A percentile compares a stretch with the other conserved stretches of the same genome.
These are phyloP conservation scores for Thalassophryne amazonica DNA, from an alignment of 2,797 vertebrate genomes.

Conservation along the genomic window DNA sequence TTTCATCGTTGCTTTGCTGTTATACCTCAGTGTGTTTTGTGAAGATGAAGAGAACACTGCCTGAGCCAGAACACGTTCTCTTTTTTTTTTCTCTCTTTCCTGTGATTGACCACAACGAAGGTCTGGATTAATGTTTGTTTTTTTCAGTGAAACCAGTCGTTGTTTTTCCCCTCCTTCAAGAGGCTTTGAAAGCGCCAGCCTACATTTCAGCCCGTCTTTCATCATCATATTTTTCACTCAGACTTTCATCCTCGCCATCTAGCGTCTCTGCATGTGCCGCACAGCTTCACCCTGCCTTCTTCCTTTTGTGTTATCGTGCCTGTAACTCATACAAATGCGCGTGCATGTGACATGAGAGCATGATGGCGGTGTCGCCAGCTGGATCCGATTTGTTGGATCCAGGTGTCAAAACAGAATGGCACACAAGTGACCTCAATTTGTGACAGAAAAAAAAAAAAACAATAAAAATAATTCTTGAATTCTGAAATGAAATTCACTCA, in stretches of 20 bases:
- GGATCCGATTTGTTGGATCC: conserved; percentile 2
- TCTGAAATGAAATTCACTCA: too few relatives aligned
- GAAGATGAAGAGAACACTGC: conserved; percentile 3
- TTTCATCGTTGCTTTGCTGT: neutral
- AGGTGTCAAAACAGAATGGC: conserved; percentile 36
- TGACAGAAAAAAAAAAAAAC: conserved; percentile 19
- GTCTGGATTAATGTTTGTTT: conserved; percentile 35
- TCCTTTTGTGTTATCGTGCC: conserved; percentile 9
- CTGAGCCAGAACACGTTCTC: conserved; percentile 30
- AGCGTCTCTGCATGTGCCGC: conserved; percentile 17
- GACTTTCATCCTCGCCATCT: conserved; percentile 34
- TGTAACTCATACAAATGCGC: conserved; percentile 20
- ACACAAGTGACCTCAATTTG: conserved; percentile 30
- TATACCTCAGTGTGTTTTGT: conserved; percentile 1
- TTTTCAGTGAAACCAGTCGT: conserved; percentile 36
- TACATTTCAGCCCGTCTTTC: conserved; percentile 29
- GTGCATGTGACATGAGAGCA: conserved; percentile 27
- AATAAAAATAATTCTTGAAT: too few relatives aligned
- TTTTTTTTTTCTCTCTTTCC: too few relatives aligned
- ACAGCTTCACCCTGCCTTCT: neutral
- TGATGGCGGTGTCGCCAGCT: conserved; percentile 1
- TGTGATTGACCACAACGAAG: conserved; percentile 34
- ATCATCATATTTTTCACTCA: conserved; percentile 26
- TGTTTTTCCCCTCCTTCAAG: neutral
- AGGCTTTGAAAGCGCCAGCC: conserved; percentile 27